Evolutionary conservation across 2,113 vertebrate genomes (phyloP), one percentile per base, ranked within the genome.

Genomic region (Rhadina sibilatrix): DNA sequence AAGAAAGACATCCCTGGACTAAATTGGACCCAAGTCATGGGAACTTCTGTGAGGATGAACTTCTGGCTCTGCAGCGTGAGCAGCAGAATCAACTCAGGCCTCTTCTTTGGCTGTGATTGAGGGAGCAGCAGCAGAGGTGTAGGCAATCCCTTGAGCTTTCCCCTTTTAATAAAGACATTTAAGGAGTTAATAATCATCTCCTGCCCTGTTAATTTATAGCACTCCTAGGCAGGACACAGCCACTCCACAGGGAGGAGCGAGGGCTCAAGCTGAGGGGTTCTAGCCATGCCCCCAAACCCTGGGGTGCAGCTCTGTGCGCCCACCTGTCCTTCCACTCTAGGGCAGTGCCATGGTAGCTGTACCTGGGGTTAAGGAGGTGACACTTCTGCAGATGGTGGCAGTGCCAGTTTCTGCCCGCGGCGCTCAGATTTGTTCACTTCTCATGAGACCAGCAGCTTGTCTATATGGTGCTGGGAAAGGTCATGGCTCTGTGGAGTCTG

Each of bases 271-370:
- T 9, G 21, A 0, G 13, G 33, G 52, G 24, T 6, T 35, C 44
- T 6, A 9, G 19, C 54, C 14, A 1, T 11, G 11, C 0, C 23
- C 6, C 5, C 18, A 1, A 0, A 0, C 4, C 16, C 1, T 2
- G 9, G 57, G 50, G 25, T 1, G 8, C 30, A 2, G 15, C 35
- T 16, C 12, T 2, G 52, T 15, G 38, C 69, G 20, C 9, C 57
- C 10, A 1, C 60, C 24, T 53, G 6, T 1, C 10, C 46, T 17
- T 2, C 38, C 24, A 17, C 3, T n/a, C 37, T 2, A 2, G 75
- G 63, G 47, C 37, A 69, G 81, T 18, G 8, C 31, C 81, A 5
- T 0, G 16, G 92, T 54, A 74, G 89, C 37, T 22, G 75, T 19
- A 7, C 57, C 68, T 5, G 49, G 49, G 80, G n/a, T 61, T 68